phyloP scores from a whole-genome alignment of 2,888 invertebrate species.

The Tipula lateralis region DNA sequence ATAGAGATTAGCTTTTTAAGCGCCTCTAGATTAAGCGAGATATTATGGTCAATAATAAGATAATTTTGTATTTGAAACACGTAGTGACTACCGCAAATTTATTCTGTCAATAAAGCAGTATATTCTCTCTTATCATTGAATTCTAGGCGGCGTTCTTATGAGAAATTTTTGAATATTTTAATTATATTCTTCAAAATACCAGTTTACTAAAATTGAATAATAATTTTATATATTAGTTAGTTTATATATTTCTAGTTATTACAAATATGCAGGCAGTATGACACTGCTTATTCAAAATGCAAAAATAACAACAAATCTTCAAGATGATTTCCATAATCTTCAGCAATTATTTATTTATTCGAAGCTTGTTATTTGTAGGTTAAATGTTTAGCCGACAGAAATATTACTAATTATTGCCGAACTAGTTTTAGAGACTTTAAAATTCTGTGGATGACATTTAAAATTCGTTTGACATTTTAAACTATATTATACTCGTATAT shows the following conservation, averaged over 20 bases:
- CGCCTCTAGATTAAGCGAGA: too few relatives aligned
- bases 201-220: background rate
- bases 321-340: background rate
- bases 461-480: background rate
- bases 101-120: too few relatives aligned
- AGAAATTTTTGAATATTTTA: background rate
- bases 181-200: background rate
- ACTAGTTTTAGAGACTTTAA: background rate
- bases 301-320: background rate
- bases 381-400: background rate
- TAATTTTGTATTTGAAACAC: too few relatives aligned
- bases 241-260: too few relatives aligned
- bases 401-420: background rate
- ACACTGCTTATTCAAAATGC: background rate
- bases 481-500: background rate
- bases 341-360: too few relatives aligned
- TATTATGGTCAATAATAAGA: too few relatives aligned
- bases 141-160: too few relatives aligned
- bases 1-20: too few relatives aligned
- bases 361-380: background rate
- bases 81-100: too few relatives aligned
- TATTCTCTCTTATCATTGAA: too few relatives aligned
- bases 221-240: background rate
- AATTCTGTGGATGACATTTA: background rate
- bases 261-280: background rate